Evolutionary conservation across 2,797 vertebrate genomes (phyloP), one percentile per base, ranked within the genome.

Genomic region (Sebastes alutus): DNA sequence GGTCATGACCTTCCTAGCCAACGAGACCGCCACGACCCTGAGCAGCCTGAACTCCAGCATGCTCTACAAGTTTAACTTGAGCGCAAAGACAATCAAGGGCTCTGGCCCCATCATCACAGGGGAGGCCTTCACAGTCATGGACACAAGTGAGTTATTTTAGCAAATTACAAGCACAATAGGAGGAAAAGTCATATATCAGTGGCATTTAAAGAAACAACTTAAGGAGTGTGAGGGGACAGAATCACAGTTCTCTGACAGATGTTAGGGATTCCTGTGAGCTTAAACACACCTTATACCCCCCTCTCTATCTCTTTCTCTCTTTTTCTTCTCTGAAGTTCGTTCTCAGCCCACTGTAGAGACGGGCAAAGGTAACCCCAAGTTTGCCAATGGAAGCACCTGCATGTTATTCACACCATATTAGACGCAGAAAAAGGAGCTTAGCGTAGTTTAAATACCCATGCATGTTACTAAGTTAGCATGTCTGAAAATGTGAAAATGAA

Each of bases 1-100:
- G 87, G 94, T 96, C 83, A 86, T 97, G 89, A 94, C 80, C 82
- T 93, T 99, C 81, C 92, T 88, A 18, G 93, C 97, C 84, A 99
- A 99, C 0, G 96, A 97, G 91, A 97, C 97, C 81, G 96, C 88
- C 74, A 78, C 94, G 87, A 96, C 95, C 79, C 88, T 99, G 92
- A 93, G 93, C 83, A 96, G 96, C 88, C 95, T 99, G 80, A 97
- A 97, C 90, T 96, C 97, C 90, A 98, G 97, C 88, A 97, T 97
- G 61, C 96, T 97, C 56, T 99, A 99, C 93, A 99, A 97, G 91
- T 97, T 99, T 90, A 97, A 97, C 89, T 94, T 99, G 63, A 96
- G 93, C 0, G 98, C 98, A 73, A 96, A 94, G 88, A 99, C 98
- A 49, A 89, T 96, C 71, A 96, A 96, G 84, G 98, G 98, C 87